Evolutionary conservation across 1,140 invertebrate species (phyloP).

Genomic region (Drosophila kurseongensis): DNA sequence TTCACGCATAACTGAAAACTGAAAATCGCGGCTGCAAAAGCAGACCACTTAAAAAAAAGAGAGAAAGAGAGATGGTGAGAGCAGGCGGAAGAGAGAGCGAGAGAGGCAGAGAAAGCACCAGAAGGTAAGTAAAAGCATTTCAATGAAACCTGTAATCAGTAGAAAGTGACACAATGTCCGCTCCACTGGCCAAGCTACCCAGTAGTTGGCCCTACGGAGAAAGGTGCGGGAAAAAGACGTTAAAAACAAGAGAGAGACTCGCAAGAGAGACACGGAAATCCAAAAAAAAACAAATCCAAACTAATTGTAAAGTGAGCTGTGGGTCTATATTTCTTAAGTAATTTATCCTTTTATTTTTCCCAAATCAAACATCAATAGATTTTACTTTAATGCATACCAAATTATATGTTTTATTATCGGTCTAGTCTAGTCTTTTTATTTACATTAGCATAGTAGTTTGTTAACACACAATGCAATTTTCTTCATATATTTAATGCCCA

Average conservation of each 20-base stretch:
- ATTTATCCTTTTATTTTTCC: too few species aligned
- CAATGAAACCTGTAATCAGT: conserved; percentile 40
- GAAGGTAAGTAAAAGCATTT: conserved; percentile 43
- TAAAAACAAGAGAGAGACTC: not conserved
- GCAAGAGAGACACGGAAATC: not conserved
- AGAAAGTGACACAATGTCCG: conserved; percentile 71
- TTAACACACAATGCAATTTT: too few species aligned
- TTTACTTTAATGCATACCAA: too few species aligned
- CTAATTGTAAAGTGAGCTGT: too few species aligned
- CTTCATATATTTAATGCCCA: too few species aligned
- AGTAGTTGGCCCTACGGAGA: conserved; percentile 25
- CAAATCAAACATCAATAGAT: too few species aligned
- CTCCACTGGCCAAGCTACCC: conserved; percentile 35
- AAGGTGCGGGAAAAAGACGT: conserved; percentile 15
- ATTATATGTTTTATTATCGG: too few species aligned
- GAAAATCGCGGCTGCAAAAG: conserved; percentile 12
- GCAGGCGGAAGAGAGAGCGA: conserved; percentile 18
- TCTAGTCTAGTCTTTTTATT: too few species aligned
- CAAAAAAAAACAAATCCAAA: too few species aligned
- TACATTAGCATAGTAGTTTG: too few species aligned
- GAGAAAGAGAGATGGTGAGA: conserved; percentile 11
- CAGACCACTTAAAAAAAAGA: conserved; percentile 17
- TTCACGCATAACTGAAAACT: conserved; percentile 76
- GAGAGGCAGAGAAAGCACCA: conserved; percentile 22
- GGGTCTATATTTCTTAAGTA: too few species aligned